Conservation (phyloP, 2,113 vertebrate genomes). For the Saccopteryx bilineata region DNA sequence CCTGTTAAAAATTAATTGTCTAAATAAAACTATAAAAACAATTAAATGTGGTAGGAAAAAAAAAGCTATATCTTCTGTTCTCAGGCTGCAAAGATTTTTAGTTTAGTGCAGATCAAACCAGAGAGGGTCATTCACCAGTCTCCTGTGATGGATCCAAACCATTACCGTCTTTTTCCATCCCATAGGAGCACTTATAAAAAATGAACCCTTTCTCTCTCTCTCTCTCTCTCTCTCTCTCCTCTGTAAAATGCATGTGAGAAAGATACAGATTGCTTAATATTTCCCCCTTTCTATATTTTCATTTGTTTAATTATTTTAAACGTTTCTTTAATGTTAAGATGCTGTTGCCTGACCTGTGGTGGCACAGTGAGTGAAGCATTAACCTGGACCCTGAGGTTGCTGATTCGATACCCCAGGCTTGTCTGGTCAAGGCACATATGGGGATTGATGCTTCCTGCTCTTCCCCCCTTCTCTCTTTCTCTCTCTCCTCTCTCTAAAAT, state of each 20-base stretch:
- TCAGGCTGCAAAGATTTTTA: background rate
- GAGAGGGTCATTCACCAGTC: background rate
- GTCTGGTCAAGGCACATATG: too few species aligned
- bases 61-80: background rate
- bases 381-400: too few species aligned
- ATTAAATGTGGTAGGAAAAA: too few species aligned
- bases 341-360: too few species aligned
- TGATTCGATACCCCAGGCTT: too few species aligned
- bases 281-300: background rate
- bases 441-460: too few species aligned
- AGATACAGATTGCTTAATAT: background rate
- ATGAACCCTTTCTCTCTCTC: background rate
- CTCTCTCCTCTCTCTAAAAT: too few species aligned
- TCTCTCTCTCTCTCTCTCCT: background rate
- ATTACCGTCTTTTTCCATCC: background rate
- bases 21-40: too few species aligned
- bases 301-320: constrained; percentile 26
- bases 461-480: too few species aligned
- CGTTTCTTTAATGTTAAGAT: background rate
- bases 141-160: background rate
- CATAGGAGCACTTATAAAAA: background rate
- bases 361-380: too few species aligned
- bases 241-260: background rate
- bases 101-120: background rate
- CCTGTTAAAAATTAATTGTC: too few species aligned